Base-by-base conservation (phyloP, 2,113 vertebrate species). In the Toxotes chatareus region DNA sequence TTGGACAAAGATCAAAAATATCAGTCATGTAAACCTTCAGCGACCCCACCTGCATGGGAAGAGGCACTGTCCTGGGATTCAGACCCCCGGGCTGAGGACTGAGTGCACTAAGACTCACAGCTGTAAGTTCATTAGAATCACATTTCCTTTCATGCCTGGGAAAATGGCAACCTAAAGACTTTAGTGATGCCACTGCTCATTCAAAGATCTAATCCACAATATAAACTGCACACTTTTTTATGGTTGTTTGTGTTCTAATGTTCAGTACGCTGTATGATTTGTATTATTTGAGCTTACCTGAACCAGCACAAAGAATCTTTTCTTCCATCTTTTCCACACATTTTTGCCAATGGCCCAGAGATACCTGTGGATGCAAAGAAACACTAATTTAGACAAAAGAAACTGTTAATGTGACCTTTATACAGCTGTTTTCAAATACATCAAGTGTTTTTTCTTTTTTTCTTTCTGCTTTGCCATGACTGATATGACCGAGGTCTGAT, bases 261-360 rank as follows among this genome's bases (percentile, higher is more conserved):
- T 10, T 31, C 16, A 31, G 7, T 11, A 13, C 13, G n/a, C 21
- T 31, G 38, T 40, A 8, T 46, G 16, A 70, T 9, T 56, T 59
- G 6, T 11, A 31, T n/a, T 4, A 19, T 9, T 6, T 34, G 10
- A 12, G n/a, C 89, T 95, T 96, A 99, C 98, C 98, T 99, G 98
- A 40, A 99, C 98, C 72, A 99, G 93, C 73, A 99, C 98, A 93
- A 99, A 99, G 94, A 99, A 99, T 44, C 98, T 95, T 86, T 98
- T 99, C 95, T 99, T 99, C 98, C 98, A 99, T 90, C 98, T 97
- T 93, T 99, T 99, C 98, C 98, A 99, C 80, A 99, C 97, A 34
- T 99, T 99, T 92, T 99, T 99, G 86, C 98, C 98, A 57, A 99
- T 97, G 82, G 96, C 95, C 98, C 98, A 99, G 61, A 99, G 96